Conservation (phyloP, 2,113 vertebrate genomes). For the Amazona guildingii region DNA sequence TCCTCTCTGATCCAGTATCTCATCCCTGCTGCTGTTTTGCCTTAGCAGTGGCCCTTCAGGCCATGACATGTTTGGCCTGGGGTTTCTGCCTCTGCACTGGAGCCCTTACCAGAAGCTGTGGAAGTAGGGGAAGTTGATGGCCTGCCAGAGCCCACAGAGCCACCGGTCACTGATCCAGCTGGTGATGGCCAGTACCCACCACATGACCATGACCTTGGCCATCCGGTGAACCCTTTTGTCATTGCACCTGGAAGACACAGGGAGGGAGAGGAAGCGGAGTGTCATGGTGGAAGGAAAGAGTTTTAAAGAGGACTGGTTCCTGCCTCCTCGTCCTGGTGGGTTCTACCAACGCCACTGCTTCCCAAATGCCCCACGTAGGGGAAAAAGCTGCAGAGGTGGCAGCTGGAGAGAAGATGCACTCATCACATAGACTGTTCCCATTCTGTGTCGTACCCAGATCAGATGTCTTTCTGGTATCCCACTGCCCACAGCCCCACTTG, state of each 20-base stretch:
- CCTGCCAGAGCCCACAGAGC: slow-evolving; percentile 88
- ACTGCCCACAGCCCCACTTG: background rate
- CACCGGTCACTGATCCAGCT: slow-evolving; percentile 92
- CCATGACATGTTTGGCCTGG: background rate
- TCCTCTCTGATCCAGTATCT: background rate
- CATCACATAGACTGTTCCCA: background rate
- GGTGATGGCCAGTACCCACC: slow-evolving; percentile 86
- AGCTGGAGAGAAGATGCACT: background rate
- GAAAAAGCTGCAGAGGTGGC: background rate
- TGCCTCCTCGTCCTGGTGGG: background rate
- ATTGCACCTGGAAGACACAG: slow-evolving; percentile 73
- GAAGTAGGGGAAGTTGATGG: slow-evolving; percentile 88
- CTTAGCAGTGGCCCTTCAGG: background rate
- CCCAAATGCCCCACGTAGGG: background rate
- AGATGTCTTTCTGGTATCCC: background rate
- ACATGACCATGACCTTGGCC: slow-evolving; percentile 68
- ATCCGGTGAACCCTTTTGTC: slow-evolving; percentile 75
- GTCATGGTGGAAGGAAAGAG: accelerated
- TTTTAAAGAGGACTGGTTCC: background rate
- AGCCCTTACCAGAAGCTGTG: slow-evolving; percentile 91
- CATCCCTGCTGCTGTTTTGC: background rate
- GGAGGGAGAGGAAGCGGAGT: accelerated
- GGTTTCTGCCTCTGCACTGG: background rate
- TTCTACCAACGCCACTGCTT: background rate
- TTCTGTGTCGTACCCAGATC: background rate